These are phyloP conservation scores for Malacosoma neustria DNA, from an alignment of 2,888 invertebrate species.

Conservation along the genomic window DNA sequence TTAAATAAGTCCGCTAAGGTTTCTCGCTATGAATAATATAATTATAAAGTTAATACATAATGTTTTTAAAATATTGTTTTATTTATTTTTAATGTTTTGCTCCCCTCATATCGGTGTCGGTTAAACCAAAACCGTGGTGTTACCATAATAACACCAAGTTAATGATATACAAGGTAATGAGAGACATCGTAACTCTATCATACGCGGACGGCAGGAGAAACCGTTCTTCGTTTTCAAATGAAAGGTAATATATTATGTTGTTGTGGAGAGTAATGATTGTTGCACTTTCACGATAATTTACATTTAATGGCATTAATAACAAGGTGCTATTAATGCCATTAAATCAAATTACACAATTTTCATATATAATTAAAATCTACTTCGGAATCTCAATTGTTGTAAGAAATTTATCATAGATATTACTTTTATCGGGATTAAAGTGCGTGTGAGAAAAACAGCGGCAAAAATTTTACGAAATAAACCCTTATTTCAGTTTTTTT, in stretches of 20 bases:
- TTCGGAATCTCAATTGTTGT: constrained; percentile 10
- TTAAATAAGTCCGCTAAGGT: too few species aligned
- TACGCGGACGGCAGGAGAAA: constrained; percentile 55
- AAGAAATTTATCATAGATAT: constrained; percentile 1
- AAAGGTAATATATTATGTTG: constrained; percentile 50
- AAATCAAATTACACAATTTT: constrained; percentile 9
- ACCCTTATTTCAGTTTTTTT: too few species aligned
- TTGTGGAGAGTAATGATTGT: constrained; percentile 34
- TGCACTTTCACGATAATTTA: constrained; percentile 46
- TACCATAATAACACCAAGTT: constrained; percentile 39
- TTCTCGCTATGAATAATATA: too few species aligned
- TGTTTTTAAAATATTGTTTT: too few species aligned
- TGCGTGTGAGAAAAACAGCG: too few species aligned
- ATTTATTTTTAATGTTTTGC: too few species aligned
- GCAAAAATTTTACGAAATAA: too few species aligned
- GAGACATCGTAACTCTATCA: constrained; percentile 57
- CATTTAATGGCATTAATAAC: constrained; percentile 35
- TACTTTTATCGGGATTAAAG: too few species aligned
- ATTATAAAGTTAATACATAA: too few species aligned
- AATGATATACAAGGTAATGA: constrained; percentile 53
- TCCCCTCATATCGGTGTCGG: too few species aligned
- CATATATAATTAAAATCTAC: constrained; percentile 9
- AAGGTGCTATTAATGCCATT: constrained; percentile 19
- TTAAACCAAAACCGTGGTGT: too few species aligned
- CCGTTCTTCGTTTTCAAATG: constrained; percentile 51